phyloP scores from a whole-genome alignment of 1,140 invertebrate genomes.

The Drosophila santomea region DNA sequence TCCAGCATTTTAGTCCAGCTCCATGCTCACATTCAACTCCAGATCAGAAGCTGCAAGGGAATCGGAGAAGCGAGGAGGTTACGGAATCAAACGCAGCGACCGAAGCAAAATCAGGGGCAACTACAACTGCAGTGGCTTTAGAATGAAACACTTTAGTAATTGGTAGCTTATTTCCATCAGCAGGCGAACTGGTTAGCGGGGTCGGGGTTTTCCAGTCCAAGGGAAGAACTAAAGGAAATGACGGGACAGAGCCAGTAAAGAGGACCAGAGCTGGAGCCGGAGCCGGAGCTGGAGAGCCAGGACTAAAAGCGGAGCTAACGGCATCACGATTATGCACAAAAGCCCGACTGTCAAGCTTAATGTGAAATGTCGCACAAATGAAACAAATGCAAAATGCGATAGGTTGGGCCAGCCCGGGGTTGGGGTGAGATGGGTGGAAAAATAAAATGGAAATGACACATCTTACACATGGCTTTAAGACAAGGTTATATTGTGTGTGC shows the following conservation, averaged over 20 bases:
- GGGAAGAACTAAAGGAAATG: conserved; percentile 7
- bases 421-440: neutral
- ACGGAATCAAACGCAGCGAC: conserved; percentile 39
- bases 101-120: conserved; percentile 27
- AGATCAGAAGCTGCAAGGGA: conserved; percentile 9
- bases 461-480: conserved; percentile 41
- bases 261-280: conserved; percentile 3
- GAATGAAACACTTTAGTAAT: conserved; percentile 79
- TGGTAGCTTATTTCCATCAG: conserved; percentile 76
- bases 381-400: conserved; percentile 71
- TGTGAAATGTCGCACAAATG: conserved; percentile 76
- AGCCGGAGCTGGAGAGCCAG: conserved; percentile 7
- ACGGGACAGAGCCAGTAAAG: conserved; percentile 8
- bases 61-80: conserved; percentile 1
- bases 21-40: conserved; percentile 8
- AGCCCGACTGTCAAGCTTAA: conserved; percentile 74
- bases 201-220: neutral
- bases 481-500: conserved; percentile 10
- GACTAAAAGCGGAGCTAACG: conserved; percentile 62
- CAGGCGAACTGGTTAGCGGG: conserved; percentile 9
- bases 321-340: conserved; percentile 79
- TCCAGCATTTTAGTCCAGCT: conserved; percentile 22
- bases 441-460: conserved; percentile 48
- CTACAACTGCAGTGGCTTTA: conserved; percentile 43
- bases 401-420: neutral